Base-by-base conservation (phyloP, 1,140 invertebrate species). In the Sipha flava region DNA sequence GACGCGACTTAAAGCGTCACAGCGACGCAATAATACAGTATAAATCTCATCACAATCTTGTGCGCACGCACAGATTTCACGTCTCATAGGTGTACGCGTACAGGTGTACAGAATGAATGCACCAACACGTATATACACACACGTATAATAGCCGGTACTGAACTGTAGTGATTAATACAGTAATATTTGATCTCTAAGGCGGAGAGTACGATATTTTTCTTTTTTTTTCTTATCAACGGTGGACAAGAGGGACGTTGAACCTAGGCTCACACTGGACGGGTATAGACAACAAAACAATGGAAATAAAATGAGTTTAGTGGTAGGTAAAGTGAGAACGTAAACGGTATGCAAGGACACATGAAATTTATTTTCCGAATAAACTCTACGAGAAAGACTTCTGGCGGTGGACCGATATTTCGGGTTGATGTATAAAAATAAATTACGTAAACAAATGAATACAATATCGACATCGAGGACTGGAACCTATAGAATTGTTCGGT, bases 251-350 rank as follows among this genome's bases (percentile, higher is more conserved):
- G 34, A 21, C 68, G 68, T 72, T 72, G 68, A 72, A 72, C 68
- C 40, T 47, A 21, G 14, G n/a, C n/a, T n/a, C n/a, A 47, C 43
- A 29, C 40, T n/a, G 45, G 18, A 31, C 45, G 40, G 68, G 68
- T 72, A 23, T 72, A 72, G 47, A 72, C 68, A 26, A 72, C 68
- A 23, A 72, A 72, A 72, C 68, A 72, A 72, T 72, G 47, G 45
- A 72, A 7, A n/a, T n/a, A 72, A 72, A 47, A 72, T 47, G 40
- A 29, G 26, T 72, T 72, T 72, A 47, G 47, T 72, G 47, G 68
- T 26, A 23, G 34, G 68, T 72, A 47, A 45, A 72, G 40, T 31
- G 40, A 49, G 68, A 47, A 47, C 68, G 34, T 72, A 72, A 47
- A 72, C 29, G 45, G 12, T 72, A 72, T 29, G 66, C 43, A 62